Evolutionary conservation across 2,797 vertebrate species (phyloP), one percentile per base, ranked within the genome.

Genomic region (Thripadectes ignobilis): DNA sequence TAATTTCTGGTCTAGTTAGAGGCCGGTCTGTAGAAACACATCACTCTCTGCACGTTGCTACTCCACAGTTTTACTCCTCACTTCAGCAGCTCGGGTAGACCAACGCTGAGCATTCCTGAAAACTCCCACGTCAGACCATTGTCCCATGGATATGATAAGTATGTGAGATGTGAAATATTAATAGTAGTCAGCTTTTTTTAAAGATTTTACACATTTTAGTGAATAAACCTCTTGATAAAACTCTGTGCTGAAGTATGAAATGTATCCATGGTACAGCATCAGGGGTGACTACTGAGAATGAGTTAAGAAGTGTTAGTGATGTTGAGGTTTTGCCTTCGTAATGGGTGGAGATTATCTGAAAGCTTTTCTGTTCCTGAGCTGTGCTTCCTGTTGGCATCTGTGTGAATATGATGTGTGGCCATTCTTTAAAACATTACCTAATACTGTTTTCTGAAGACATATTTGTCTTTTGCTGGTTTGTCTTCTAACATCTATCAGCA

Each of bases 181-280:
- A 73, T 22, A 86, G 63, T 2, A 51, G 71, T 38, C 45, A 92
- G 69, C 36, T 43, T 86, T 48, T 76, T 58, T 16, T 27, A 49
- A 20, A 83, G 23, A 68, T 83, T 77, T 92, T 67, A 27, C 62
- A 84, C n/a, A 23, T 87, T 94, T 92, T 61, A 85, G 52, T 94
- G 91, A 96, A 95, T 95, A 85, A 89, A 61, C 34, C 78, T 87
- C 84, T 96, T 96, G 76, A 90, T 89, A 90, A 92, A 94, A 92
- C 38, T 22, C 45, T 46, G 34, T 88, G 55, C 74, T 86, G 23
- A 81, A 94, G 71, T 26, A 65, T 61, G 94, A 86, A 93, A 76
- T 43, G 4, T 29, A 62, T 10, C 39, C 65, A 23, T 3, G 6
- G 76, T 83, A 57, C 7, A 46, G 92, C 57, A 81, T 22, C 61